A percentile compares a stretch with the other conserved stretches of the same genome.
Conservation (phyloP, 2,113 vertebrate genomes). For the Platichthys stellatus region DNA sequence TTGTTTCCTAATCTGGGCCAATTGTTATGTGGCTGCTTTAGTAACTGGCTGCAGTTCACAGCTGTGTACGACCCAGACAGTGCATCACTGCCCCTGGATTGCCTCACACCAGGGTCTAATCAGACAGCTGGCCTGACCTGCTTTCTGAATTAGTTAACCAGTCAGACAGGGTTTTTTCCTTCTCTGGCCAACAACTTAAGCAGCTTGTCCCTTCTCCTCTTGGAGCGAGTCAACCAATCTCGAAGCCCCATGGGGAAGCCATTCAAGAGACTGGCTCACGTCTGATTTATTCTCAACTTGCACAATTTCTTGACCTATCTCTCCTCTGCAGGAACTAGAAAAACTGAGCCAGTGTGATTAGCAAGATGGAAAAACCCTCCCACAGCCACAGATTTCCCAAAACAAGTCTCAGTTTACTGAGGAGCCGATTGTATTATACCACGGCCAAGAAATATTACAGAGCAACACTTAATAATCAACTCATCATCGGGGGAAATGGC, state of each 20-base stretch:
- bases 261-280: neutral
- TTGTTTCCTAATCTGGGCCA: constrained; percentile 3
- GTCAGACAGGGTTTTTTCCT: neutral
- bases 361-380: constrained; percentile 4
- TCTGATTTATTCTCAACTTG: neutral
- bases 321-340: constrained; percentile 3
- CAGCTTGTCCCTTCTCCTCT: constrained; percentile 10
- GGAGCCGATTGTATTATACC: neutral
- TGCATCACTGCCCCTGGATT: constrained; percentile 3
- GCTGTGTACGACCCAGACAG: constrained; percentile 6
- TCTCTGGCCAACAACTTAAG: constrained; percentile 19
- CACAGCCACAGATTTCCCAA: constrained; percentile 7
- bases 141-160: constrained; percentile 35
- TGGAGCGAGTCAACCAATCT: neutral
- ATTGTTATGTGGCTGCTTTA: constrained; percentile 11
- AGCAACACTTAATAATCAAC: constrained; percentile 6
- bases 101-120: constrained; percentile 4
- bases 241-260: neutral
- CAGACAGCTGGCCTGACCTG: constrained; percentile 23
- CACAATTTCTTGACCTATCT: neutral
- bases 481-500: neutral
- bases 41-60: neutral
- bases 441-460: neutral
- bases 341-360: constrained; percentile 12
- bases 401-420: constrained; percentile 18